Conservation (phyloP, 2,797 vertebrate species). For the Trachurus trachurus region DNA sequence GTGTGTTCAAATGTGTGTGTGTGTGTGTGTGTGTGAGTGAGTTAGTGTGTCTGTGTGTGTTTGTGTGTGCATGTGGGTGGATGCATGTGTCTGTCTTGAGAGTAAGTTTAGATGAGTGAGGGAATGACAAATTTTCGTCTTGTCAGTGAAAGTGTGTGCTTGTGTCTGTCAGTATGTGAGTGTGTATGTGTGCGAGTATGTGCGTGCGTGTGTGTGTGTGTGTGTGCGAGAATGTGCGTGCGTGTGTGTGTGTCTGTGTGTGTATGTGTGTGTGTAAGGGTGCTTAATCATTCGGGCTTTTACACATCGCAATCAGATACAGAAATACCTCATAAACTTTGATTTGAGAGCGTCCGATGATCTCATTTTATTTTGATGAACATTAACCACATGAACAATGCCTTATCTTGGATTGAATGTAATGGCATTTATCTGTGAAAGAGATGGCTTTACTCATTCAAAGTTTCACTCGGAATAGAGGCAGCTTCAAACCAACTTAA, state of each 20-base stretch:
- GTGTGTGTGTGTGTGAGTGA: too few species aligned
- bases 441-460: conserved; percentile 88
- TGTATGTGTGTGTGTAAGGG: conserved; percentile 20
- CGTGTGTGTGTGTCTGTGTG: conserved; percentile 9
- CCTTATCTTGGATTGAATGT: conserved; percentile 99
- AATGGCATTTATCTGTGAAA: conserved; percentile 93
- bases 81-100: conserved; percentile 19
- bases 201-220: conserved; percentile 12
- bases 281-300: conserved; percentile 79
- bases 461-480: conserved; percentile 87
- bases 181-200: not conserved
- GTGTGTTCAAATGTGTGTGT: not conserved
- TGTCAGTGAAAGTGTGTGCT: conserved; percentile 7
- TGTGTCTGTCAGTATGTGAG: not conserved
- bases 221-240: conserved; percentile 1
- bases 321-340: conserved; percentile 91
- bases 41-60: not conserved
- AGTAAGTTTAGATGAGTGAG: conserved; percentile 10
- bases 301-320: conserved; percentile 85
- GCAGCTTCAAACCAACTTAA: conserved; percentile 88
- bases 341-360: conserved; percentile 80
- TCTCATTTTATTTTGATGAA: conserved; percentile 88
- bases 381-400: conserved; percentile 95
- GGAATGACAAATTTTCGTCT: conserved; percentile 11
- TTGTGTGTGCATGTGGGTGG: not conserved